Evolutionary conservation across 2,113 vertebrate species (phyloP).

Genomic region (Clarias batrachus): DNA sequence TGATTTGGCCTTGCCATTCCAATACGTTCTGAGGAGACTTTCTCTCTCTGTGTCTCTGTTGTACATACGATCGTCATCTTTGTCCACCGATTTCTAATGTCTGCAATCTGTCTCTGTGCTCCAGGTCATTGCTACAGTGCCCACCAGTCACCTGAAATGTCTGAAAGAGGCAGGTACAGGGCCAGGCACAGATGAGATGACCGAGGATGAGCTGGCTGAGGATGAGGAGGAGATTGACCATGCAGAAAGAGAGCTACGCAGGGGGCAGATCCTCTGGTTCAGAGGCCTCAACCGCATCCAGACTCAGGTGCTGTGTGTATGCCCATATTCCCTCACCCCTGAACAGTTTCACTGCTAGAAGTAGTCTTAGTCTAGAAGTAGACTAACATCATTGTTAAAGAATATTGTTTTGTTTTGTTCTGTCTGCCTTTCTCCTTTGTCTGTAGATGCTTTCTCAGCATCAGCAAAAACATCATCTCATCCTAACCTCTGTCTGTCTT

Average conservation of each 20-base stretch:
- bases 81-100: not conserved
- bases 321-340: not conserved
- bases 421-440: constrained; percentile 12
- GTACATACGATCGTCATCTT: not conserved
- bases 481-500: constrained; percentile 24
- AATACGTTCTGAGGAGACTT: not conserved
- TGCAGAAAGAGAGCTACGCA: constrained; percentile 84
- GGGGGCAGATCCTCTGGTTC: constrained; percentile 92
- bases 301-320: constrained; percentile 81
- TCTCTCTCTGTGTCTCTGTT: too few relatives aligned
- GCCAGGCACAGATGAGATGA: constrained; percentile 79
- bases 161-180: constrained; percentile 86
- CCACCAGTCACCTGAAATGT: constrained; percentile 83
- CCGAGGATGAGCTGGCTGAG: constrained; percentile 83
- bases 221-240: constrained; percentile 92
- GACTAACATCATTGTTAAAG: constrained; percentile 35
- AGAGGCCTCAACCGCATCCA: constrained; percentile 90
- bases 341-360: not conserved
- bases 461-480: constrained; percentile 24
- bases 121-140: constrained; percentile 85
- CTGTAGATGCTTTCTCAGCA: constrained; percentile 19
- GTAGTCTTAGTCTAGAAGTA: constrained; percentile 29
- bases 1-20: not conserved
- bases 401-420: constrained; percentile 38
- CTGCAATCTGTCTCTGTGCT: constrained; percentile 14